phyloP scores from a whole-genome alignment of 2,888 invertebrate genomes.

The Cheilosia urbana region DNA sequence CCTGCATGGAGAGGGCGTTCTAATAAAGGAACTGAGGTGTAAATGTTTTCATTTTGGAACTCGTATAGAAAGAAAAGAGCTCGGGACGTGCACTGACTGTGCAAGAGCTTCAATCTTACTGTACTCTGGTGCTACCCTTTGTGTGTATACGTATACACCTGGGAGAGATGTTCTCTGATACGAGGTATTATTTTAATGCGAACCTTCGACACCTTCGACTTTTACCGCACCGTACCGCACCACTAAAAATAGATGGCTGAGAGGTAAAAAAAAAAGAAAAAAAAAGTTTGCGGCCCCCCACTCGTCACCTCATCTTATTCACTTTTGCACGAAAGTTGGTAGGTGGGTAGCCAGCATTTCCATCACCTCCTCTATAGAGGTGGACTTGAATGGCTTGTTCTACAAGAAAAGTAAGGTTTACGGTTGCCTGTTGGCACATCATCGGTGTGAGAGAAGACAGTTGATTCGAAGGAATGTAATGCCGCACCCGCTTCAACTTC shows the following conservation, averaged over 20 bases:
- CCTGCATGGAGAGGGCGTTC: neutral
- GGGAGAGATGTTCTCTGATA: constrained; percentile 70
- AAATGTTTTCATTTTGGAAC: constrained; percentile 75
- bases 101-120: constrained; percentile 23
- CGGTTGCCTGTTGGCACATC: constrained; percentile 23
- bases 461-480: constrained; percentile 69
- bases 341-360: neutral
- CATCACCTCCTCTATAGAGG: constrained; percentile 29
- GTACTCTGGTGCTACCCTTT: neutral
- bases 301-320: constrained; percentile 72
- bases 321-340: constrained; percentile 64
- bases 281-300: constrained; percentile 34
- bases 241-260: constrained; percentile 27
- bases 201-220: constrained; percentile 71
- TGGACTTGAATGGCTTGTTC: constrained; percentile 65
- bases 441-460: constrained; percentile 50
- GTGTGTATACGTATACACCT: constrained; percentile 13
- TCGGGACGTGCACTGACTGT: constrained; percentile 67
- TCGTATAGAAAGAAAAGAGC: constrained; percentile 64
- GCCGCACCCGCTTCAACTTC: constrained; percentile 58
- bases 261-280: constrained; percentile 5
- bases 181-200: constrained; percentile 75
- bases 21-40: constrained; percentile 70
- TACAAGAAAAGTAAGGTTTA: constrained; percentile 65
- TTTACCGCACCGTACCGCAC: neutral